phyloP scores from a whole-genome alignment of 2,113 vertebrate genomes.

The Bufo bufo region DNA sequence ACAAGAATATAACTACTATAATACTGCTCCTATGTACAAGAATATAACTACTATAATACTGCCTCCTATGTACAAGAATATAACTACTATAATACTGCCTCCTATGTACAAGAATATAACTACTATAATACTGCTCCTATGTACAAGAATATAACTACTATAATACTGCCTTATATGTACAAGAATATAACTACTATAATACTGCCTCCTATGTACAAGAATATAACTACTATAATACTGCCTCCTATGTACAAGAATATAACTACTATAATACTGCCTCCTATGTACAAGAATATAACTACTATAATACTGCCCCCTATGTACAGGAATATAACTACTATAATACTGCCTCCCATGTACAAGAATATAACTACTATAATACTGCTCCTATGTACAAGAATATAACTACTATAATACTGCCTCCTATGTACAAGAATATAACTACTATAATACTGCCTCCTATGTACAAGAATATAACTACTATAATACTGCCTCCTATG shows the following conservation, averaged over 20 bases:
- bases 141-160: no score
- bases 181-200: constrained; percentile 12
- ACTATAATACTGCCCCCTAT: neutral
- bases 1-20: no score
- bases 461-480: neutral
- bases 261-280: constrained; percentile 8
- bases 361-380: constrained; percentile 6
- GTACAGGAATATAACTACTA: constrained; percentile 2
- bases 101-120: no score
- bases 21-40: no score
- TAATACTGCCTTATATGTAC: neutral
- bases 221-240: constrained; percentile 8
- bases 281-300: constrained; percentile 2
- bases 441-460: neutral
- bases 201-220: neutral
- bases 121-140: no score
- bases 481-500: neutral
- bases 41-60: no score
- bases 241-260: constrained; percentile 1
- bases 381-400: neutral
- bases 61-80: no score
- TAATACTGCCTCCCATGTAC: neutral
- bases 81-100: no score
- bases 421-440: neutral
- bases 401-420: constrained; percentile 20